Base-by-base conservation (phyloP, 1,140 invertebrate species). In the Palaemon carinicauda region DNA sequence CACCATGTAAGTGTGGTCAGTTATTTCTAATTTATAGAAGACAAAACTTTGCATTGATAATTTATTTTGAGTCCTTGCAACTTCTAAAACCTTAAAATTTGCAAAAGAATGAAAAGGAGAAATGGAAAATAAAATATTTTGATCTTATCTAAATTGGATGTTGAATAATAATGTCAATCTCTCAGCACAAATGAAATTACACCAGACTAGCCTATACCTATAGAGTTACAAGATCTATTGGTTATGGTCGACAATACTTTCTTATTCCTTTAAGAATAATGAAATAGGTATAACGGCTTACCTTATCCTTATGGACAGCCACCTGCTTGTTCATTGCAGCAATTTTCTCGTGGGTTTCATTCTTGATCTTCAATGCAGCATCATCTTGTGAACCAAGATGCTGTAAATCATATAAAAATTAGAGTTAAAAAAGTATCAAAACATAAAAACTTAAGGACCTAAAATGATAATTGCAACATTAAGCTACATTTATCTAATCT, bases 331-430 rank as follows among this genome's bases (percentile, higher is more conserved):
- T 96, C 96, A 98, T 98, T 90, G 96, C 96, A 33, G 96, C 94
- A 89, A 98, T 96, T 91, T 96, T 96, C 33, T 94, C 91, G 90
- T 93, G 94, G 51, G 97, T 97, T 90, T 98, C 96, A 2, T 94
- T 94, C 90, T 98, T 97, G 90, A 98, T 98, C 90, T 95, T 95
- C 27, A 95, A 94, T 65, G 96, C 96, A 80, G 98, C 96, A 91
- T 97, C 96, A 91, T 98, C 97, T 90, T 95, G 94, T 1, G 96
- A 97, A 78, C 97, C 97, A 96, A 97, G 96, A 91, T 97, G 96
- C 95, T 96, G 90, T 87, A 92, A 89, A 85, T 85, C 69, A 86
- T 89, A 69, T 88, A 82, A 52, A 74, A 73, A n/a, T n/a, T n/a
- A n/a, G n/a, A n/a, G n/a, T n/a, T n/a, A n/a, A 69, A 60, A 82